A percentile compares a stretch with the other conserved stretches of the same genome.
Conservation (phyloP, 2,888 invertebrate species). For the Agrochola macilenta region DNA sequence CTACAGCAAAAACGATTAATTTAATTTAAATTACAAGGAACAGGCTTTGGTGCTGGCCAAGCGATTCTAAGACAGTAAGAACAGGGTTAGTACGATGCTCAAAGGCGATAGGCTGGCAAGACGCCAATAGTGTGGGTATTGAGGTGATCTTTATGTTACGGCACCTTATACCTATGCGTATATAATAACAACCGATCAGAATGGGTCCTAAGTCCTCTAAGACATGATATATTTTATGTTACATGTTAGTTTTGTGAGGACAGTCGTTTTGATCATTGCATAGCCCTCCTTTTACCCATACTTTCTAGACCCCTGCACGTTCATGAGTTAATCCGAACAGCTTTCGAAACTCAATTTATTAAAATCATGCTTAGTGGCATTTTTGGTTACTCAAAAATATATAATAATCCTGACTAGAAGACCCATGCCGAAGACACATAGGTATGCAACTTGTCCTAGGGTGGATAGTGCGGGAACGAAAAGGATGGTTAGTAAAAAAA, state of each 20-base stretch:
- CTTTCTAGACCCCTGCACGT: not conserved
- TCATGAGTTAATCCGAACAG: not conserved
- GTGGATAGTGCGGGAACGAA: not conserved
- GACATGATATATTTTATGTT: not conserved
- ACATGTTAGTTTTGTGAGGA: no score
- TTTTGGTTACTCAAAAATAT: not conserved
- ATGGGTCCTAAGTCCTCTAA: not conserved
- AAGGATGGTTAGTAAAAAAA: not conserved
- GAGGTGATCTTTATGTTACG: slow-evolving; percentile 49
- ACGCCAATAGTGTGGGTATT: slow-evolving; percentile 41
- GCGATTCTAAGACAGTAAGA: slow-evolving; percentile 46
- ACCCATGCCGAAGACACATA: no score
- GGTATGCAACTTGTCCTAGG: not conserved
- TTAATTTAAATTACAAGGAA: slow-evolving; percentile 42
- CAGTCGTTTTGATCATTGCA: no score
- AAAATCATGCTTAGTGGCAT: not conserved
- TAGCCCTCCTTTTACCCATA: not conserved
- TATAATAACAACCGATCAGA: slow-evolving; percentile 10
- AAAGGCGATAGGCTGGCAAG: slow-evolving; percentile 45
- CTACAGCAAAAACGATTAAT: slow-evolving; percentile 21
- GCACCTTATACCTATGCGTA: slow-evolving; percentile 8
- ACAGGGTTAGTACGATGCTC: slow-evolving; percentile 41
- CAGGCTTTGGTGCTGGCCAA: slow-evolving; percentile 25
- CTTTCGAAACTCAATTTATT: not conserved
- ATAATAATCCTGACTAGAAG: no score